Evolutionary conservation across 2,797 vertebrate species (phyloP), one percentile per base, ranked within the genome.

Genomic region (Odontamblyopus lacepedii): DNA sequence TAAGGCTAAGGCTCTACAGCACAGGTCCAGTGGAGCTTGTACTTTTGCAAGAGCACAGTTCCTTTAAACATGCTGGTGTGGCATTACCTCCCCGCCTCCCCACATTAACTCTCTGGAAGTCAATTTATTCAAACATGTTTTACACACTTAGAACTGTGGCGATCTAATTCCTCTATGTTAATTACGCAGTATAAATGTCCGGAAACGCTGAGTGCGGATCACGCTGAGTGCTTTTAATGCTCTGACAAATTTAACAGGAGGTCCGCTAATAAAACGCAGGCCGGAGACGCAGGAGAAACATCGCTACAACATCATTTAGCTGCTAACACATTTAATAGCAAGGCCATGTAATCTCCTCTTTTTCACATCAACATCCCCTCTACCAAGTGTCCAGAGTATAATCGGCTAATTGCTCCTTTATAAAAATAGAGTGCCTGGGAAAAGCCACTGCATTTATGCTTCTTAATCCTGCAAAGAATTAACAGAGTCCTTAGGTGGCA

Each of bases 361-460:
- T 44, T 63, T 62, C 35, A 60, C 59, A 35, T 63, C 72, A 66
- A 67, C 82, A 72, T 83, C 9, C 61, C 71, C 29, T 0, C 63
- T 63, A 70, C 51, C 48, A 32, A 81, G 62, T 74, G 60, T 75
- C 62, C 53, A 4, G 27, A 5, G 63, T 78, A 62, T 83, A 79
- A 87, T 85, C 69, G 70, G 63, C 78, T 87, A 88, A 89, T 84
- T 88, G 82, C 78, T 50, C 59, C 72, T 73, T 64, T 75, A 75
- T 78, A 82, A 83, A 86, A 88, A 84, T 78, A 79, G 30, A 63
- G 62, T 63, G 65, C 59, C 50, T 32, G 30, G 66, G n/a, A 57
- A 44, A 11, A 55, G 78, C 56, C 55, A 30, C 69, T 66, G 38
- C 32, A 71, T 78, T 71, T 73, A 76, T 55, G 56, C 63, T 82